Evolutionary conservation across 1,140 invertebrate genomes (phyloP).

Genomic region (Schlechtendalia chinensis): DNA sequence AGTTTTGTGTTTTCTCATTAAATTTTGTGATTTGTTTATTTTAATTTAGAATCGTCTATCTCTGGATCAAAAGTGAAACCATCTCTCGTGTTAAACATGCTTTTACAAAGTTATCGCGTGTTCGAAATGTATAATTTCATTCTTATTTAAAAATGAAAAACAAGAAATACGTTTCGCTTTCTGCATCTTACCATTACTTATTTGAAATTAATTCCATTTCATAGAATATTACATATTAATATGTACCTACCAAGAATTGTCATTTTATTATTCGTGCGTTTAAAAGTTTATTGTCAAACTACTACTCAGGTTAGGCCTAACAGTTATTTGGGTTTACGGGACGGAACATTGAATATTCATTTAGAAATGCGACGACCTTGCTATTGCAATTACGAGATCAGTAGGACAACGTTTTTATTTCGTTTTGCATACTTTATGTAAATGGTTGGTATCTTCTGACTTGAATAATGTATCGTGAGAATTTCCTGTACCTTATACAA

Average conservation of each 20-base stretch:
- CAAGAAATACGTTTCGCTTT: constrained; percentile 11
- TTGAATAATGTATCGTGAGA: constrained; percentile 18
- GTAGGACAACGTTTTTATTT: neutral
- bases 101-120: neutral
- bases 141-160: neutral
- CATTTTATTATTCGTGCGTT: neutral
- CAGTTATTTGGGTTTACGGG: neutral
- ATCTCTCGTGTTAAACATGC: neutral
- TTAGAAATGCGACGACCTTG: neutral
- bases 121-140: neutral
- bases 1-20: neutral
- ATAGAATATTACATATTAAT: neutral
- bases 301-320: neutral
- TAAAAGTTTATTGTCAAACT: neutral
- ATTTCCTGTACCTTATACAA: neutral
- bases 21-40: neutral
- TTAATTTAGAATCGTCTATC: neutral
- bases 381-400: neutral
- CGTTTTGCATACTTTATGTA: neutral
- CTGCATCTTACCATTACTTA: neutral
- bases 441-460: neutral
- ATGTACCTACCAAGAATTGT: neutral
- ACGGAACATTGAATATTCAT: neutral
- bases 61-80: constrained; percentile 19
- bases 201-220: neutral